Base-by-base conservation (phyloP, 2,797 vertebrate genomes). In the Channa striata region DNA sequence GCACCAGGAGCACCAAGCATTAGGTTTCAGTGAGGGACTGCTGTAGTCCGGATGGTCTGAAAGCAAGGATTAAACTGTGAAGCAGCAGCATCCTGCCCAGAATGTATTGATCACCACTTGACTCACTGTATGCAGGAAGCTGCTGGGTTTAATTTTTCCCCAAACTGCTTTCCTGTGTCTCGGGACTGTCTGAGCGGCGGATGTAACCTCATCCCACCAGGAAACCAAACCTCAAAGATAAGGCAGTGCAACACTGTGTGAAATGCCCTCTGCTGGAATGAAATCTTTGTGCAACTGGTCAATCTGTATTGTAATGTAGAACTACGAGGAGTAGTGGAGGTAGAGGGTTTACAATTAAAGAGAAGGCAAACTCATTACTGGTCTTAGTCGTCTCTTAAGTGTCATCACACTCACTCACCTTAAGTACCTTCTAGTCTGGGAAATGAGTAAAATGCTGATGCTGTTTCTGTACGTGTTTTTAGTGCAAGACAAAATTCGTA, bases 31-130 rank as follows among this genome's bases (percentile, higher is more conserved):
- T 72, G 80, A 86, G 58, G 77, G 77, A 71, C 59, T 74, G 79
- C 78, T 89, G 39, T 42, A 68, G 82, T 87, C 90, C 87, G 85
- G 91, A 92, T 89, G 83, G 89, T 88, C 85, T 76, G 73, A 82
- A 83, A 86, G 87, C 80, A 77, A 73, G 90, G 88, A 92, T 91
- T 92, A 91, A 83, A 76, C 44, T 34, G 65, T 79, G 71, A 66
- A 82, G 80, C 44, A 9, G 58, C 82, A 88, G 88, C 82, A 85
- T 90, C 90, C 84, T 89, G 86, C 75, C 71, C 83, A 78, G 46
- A 76, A 81, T 50, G 75, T 84, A 93, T 89, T 90, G 88, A 92
- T 93, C 91, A 89, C 83, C 74, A 79, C 70, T 91, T 89, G 83
- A 92, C 76, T 90, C 90, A 88, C 73, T 80, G 75, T 64, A 77